Conservation (phyloP, 2,113 vertebrate genomes). For the Rana temporaria region DNA sequence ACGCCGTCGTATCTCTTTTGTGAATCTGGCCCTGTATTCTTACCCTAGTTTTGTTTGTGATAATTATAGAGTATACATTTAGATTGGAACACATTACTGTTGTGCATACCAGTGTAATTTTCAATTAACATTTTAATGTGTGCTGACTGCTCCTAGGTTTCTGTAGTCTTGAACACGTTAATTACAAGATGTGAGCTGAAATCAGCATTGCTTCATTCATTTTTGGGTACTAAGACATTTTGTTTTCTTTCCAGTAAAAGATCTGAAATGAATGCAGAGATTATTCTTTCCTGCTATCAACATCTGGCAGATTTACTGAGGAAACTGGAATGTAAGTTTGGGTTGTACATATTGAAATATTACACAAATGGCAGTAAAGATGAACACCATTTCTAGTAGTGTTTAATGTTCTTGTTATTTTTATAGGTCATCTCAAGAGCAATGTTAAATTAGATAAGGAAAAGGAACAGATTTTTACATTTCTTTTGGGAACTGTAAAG, state of each 20-base stretch:
- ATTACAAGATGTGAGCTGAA: constrained; percentile 2
- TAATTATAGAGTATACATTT: background rate
- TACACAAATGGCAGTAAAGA: background rate
- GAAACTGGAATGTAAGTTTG: constrained; percentile 44
- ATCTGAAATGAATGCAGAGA: constrained; percentile 31
- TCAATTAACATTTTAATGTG: constrained; percentile 14
- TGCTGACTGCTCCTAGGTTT: constrained; percentile 1
- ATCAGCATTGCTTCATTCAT: constrained; percentile 15
- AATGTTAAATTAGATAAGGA: constrained; percentile 37
- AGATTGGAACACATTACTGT: background rate
- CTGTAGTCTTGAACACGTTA: constrained; percentile 11
- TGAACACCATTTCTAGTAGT: background rate
- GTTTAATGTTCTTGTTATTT: background rate
- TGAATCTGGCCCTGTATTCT: too few relatives aligned
- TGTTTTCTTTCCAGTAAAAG: constrained; percentile 35
- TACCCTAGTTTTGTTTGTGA: background rate
- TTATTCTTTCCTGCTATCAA: constrained; percentile 41
- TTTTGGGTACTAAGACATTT: constrained; percentile 24
- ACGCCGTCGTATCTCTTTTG: too few relatives aligned
- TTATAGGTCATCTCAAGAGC: constrained; percentile 30
- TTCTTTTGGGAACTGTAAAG: background rate
- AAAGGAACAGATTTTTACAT: constrained; percentile 21
- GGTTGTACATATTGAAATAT: background rate
- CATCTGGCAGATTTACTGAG: constrained; percentile 42
- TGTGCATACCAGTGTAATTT: background rate